These are phyloP conservation scores for Quadroppia sp. DNA, from an alignment of 2,888 invertebrate species.

Conservation along the genomic window DNA sequence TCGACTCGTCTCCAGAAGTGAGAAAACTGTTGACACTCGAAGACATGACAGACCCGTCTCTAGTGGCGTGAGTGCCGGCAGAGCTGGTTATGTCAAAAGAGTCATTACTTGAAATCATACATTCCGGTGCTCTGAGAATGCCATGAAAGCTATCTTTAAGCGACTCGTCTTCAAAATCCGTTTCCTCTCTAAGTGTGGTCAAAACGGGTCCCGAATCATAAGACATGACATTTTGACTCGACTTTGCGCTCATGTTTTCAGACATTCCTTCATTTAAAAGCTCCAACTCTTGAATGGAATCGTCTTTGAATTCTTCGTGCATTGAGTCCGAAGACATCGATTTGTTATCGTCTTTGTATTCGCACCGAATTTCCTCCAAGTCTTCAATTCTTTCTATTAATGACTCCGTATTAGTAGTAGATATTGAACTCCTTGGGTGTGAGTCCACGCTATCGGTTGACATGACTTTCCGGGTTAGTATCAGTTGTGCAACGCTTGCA, in stretches of 20 bases:
- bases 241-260: slow-evolving; percentile 26
- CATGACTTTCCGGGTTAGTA: slow-evolving; percentile 40
- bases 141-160: slow-evolving; percentile 33
- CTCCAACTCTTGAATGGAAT: slow-evolving; percentile 6
- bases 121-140: slow-evolving; percentile 43
- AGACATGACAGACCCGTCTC: slow-evolving; percentile 78
- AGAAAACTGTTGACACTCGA: slow-evolving; percentile 71
- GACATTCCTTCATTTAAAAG: not conserved
- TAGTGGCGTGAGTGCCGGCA: slow-evolving; percentile 74
- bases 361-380: slow-evolving; percentile 37
- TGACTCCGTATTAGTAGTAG: slow-evolving; percentile 45
- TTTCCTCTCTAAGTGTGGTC: slow-evolving; percentile 32
- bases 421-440: slow-evolving; percentile 44
- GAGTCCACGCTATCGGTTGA: slow-evolving; percentile 45
- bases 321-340: slow-evolving; percentile 33
- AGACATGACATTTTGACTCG: not conserved
- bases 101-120: slow-evolving; percentile 65
- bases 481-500: slow-evolving; percentile 41
- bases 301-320: slow-evolving; percentile 24
- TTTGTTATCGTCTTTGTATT: slow-evolving; percentile 32
- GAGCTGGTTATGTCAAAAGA: slow-evolving; percentile 73
- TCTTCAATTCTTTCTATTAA: slow-evolving; percentile 44
- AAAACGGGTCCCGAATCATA: slow-evolving; percentile 27
- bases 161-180: slow-evolving; percentile 21
- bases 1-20: slow-evolving; percentile 62